Evolutionary conservation across 2,888 invertebrate genomes (phyloP), one percentile per base, ranked within the genome.

Genomic region (Cryptophagus acutangulus): DNA sequence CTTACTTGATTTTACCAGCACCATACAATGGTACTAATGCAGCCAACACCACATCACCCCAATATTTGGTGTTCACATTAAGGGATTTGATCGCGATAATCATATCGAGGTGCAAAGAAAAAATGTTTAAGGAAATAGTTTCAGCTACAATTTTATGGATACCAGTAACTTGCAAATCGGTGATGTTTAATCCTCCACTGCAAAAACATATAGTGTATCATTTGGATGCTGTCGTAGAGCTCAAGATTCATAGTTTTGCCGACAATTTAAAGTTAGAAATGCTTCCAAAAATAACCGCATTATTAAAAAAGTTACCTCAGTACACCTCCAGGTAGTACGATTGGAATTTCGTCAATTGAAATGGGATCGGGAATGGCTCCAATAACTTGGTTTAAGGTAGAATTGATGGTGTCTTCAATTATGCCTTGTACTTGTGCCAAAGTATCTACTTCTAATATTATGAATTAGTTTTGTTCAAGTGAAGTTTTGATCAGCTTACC

Each of bases 21-120:
- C 54, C 54, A 38, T 51, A 54, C 8, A 52, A 29, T 12, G 57
- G 57, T n/a, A 57, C 15, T 9, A 55, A 33, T 9, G 41, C 24
- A 2, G 41, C 42, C n/a, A 50, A n/a, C 10, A 42, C 8, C 5
- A 52, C 15, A 38, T 51, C 47, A 12, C 42, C 44, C 13, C 36
- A 29, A 34, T 58, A 55, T 12, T 48, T 41, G 10, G 46, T 40
- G 18, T 28, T 38, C 9, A 51, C 13, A 18, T 33, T 35, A 13
- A 56, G 14, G 29, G 46, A 36, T 25, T 46, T 43, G n/a, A 52
- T 14, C n/a, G 38, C 9, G 9, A 54, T 35, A n/a, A 46, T 47
- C 16, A 55, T 39, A 28, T 50, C 47, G 24, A 56, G 9, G n/a
- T 33, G 30, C 15, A 45, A 10, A 5, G 17, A 33, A 3, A 45